Base-by-base conservation (phyloP, 2,113 vertebrate genomes). In the Carettochelys insculpta region DNA sequence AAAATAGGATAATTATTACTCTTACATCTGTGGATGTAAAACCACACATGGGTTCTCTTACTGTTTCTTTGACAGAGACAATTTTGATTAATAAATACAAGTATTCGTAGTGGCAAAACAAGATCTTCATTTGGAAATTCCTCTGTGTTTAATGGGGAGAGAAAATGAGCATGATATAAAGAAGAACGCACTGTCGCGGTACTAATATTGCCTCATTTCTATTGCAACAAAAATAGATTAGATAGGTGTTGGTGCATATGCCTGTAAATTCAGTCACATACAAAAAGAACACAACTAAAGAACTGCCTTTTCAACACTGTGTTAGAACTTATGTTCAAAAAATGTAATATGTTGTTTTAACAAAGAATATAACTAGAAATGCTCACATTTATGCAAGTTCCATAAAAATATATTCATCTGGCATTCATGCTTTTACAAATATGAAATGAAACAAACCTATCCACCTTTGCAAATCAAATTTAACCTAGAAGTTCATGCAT, bases 1-100 rank as follows among this genome's bases (percentile, higher is more conserved):
- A 91, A 82, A 53, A 0, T 11, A 47, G 65, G 0, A 88, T 77
- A 24, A 87, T 51, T 5, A 0, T 19, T 76, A 77, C 24, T 93
- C 45, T 19, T 45, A 34, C 3, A 29, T 12, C 34, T 86, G 22
- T 78, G 78, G 61, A 31, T 76, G 51, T 68, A 92, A 51, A 31
- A 86, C 31, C 16, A 80, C 27, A 2, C 3, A 27, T 51, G 56
- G 75, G 50, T 54, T 92, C 13, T 6, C 19, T 7, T 89, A 16
- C 77, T 7, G 82, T 90, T 65, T 83, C 54, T 95, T 80, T 77
- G 53, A 1, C 24, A 29, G 25, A 45, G 12, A 38, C 19, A 38
- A 68, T 68, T 75, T 75, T 5, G 88, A 84, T 82, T 91, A 41
- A 75, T 1, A 81, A 95, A 96, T 91, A 75, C 45, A 75, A 45